These are phyloP conservation scores for Acrocephalus kingi DNA, from an alignment of 2,113 vertebrate genomes.

Conservation along the genomic window DNA sequence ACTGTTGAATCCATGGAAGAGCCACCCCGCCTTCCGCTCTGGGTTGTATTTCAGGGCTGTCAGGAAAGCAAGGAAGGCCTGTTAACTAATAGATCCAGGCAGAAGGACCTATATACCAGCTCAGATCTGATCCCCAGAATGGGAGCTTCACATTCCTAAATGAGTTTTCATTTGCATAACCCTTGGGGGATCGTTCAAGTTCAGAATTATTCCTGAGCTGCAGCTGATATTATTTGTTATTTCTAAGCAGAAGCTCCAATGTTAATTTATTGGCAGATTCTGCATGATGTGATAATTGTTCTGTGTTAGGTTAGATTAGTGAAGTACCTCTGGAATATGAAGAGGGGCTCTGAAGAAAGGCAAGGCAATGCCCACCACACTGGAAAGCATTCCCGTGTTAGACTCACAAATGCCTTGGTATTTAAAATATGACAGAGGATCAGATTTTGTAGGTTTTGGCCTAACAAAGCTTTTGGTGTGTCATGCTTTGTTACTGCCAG, in stretches of 20 bases:
- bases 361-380: neutral
- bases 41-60: slow-evolving; percentile 30
- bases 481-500: neutral
- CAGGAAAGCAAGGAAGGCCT: slow-evolving; percentile 21
- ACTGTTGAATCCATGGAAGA: slow-evolving; percentile 57
- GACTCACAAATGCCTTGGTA: neutral
- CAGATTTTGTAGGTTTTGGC: neutral
- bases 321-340: neutral
- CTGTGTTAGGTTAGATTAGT: neutral
- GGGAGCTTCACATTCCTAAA: neutral
- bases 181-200: neutral
- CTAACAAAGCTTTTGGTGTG: neutral
- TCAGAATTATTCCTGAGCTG: slow-evolving; percentile 29
- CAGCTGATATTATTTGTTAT: slow-evolving; percentile 50
- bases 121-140: neutral
- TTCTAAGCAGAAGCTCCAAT: slow-evolving; percentile 8
- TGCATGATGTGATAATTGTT: slow-evolving; percentile 24
- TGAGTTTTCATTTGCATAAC: slow-evolving; percentile 34
- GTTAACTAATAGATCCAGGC: slow-evolving; percentile 5
- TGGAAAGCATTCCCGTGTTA: neutral
- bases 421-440: neutral
- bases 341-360: neutral
- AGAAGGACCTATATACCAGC: neutral
- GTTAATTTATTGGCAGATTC: slow-evolving; percentile 51
- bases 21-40: slow-evolving; percentile 13